Evolutionary conservation across 1,140 invertebrate genomes (phyloP).

Genomic region (Cotesia vestalis): DNA sequence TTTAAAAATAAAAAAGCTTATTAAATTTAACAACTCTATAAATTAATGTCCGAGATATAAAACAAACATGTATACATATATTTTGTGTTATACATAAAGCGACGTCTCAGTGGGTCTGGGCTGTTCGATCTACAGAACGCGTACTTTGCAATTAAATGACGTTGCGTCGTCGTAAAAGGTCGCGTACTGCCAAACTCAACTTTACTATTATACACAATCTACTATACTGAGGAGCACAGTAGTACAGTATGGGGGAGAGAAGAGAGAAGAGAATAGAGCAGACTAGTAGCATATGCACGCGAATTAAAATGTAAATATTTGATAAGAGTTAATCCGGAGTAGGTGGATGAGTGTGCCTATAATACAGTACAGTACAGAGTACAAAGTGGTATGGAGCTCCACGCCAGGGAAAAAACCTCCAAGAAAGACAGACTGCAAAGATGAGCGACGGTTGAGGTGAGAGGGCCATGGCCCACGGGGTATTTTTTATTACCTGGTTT

Average conservation of each 20-base stretch:
- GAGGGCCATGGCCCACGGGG: conserved; percentile 56
- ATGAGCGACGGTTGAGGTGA: conserved; percentile 34
- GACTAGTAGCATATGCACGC: conserved; percentile 33
- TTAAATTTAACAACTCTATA: too few species aligned
- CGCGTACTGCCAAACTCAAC: conserved; percentile 13
- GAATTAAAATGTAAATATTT: conserved; percentile 65
- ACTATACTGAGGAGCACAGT: too few species aligned
- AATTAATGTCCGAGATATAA: too few species aligned
- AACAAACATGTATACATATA: too few species aligned
- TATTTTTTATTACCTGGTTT: conserved; percentile 66
- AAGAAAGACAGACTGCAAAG: conserved; percentile 40
- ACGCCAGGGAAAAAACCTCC: conserved; percentile 36
- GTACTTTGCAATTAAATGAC: conserved; percentile 59
- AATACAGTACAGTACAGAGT: conserved; percentile 37
- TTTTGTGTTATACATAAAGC: too few species aligned
- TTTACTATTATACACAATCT: too few species aligned
- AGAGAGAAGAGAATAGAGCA: too few species aligned
- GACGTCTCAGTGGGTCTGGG: neutral
- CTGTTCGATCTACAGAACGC: conserved; percentile 40
- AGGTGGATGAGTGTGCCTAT: conserved; percentile 36
- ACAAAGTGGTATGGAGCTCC: conserved; percentile 35
- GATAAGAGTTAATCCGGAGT: conserved; percentile 56
- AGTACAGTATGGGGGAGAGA: too few species aligned
- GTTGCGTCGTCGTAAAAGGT: conserved; percentile 41
- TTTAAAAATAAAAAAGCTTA: conserved; percentile 8